Conservation (phyloP, 2,113 vertebrate genomes). For the Thinocorus orbignyianus region DNA sequence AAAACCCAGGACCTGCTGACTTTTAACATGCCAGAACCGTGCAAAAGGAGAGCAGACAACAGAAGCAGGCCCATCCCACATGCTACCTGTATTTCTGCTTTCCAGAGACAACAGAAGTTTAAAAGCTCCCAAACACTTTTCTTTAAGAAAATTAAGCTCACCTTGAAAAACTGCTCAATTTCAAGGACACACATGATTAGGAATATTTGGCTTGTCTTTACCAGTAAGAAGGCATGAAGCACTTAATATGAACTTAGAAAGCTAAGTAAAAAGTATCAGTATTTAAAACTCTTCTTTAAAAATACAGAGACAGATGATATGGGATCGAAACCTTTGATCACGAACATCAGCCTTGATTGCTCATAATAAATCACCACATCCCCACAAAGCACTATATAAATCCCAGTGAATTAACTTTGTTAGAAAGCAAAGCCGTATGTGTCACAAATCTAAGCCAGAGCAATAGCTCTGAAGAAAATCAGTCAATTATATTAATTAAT, state of each 20-base stretch:
- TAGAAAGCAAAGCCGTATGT: neutral
- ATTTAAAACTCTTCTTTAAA: neutral
- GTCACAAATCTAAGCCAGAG: neutral
- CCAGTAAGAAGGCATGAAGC: neutral
- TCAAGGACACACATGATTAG: neutral
- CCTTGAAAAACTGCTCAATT: neutral
- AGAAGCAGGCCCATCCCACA: neutral
- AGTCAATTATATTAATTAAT: neutral
- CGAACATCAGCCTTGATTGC: neutral
- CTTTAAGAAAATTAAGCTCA: neutral
- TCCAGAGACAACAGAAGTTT: neutral
- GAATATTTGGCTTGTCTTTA: neutral
- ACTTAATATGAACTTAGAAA: neutral
- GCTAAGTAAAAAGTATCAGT: neutral
- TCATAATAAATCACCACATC: neutral
- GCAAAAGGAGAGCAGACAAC: neutral
- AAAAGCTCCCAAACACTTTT: neutral
- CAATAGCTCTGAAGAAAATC: neutral
- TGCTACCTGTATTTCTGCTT: neutral
- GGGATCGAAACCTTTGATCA: neutral
- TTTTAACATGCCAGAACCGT: neutral
- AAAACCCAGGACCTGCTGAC: neutral
- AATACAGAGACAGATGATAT: neutral
- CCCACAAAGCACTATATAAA: neutral
- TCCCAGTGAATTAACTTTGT: neutral